Conservation (phyloP, 2,797 vertebrate genomes). For the Capromys pilorides region DNA sequence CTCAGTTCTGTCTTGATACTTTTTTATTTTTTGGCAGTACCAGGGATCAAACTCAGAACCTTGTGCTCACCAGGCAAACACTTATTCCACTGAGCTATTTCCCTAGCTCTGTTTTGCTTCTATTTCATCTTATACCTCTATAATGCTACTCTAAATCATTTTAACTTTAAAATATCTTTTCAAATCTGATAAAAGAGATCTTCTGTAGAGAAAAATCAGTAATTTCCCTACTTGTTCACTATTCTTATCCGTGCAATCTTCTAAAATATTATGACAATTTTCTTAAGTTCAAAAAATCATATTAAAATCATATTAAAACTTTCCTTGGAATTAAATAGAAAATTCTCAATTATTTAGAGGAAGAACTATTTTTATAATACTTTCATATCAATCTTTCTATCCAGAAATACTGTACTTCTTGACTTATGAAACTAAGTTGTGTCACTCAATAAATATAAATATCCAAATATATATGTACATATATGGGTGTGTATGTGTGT, state of each 20-base stretch:
- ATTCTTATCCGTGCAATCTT: not conserved
- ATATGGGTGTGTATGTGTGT: not conserved
- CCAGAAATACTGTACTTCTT: not conserved
- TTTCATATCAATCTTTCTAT: not conserved
- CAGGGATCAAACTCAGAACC: no score
- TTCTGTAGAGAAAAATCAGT: not conserved
- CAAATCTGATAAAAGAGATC: not conserved
- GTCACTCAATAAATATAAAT: not conserved
- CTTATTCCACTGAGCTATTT: no score
- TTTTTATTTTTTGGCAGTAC: no score
- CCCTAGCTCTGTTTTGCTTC: not conserved
- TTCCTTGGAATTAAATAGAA: not conserved
- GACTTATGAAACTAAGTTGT: not conserved
- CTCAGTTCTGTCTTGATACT: no score
- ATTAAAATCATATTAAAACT: not conserved
- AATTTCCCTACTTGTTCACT: not conserved
- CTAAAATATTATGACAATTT: not conserved
- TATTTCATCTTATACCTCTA: not conserved
- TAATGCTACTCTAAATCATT: not conserved
- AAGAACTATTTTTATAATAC: not conserved
- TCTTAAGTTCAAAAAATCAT: not conserved
- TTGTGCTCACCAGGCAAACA: no score
- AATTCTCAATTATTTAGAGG: not conserved
- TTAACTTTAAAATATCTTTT: constrained; percentile 17
- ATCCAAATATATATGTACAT: not conserved